phyloP scores from a whole-genome alignment of 2,888 invertebrate genomes.

The Dolichopus griseipennis region DNA sequence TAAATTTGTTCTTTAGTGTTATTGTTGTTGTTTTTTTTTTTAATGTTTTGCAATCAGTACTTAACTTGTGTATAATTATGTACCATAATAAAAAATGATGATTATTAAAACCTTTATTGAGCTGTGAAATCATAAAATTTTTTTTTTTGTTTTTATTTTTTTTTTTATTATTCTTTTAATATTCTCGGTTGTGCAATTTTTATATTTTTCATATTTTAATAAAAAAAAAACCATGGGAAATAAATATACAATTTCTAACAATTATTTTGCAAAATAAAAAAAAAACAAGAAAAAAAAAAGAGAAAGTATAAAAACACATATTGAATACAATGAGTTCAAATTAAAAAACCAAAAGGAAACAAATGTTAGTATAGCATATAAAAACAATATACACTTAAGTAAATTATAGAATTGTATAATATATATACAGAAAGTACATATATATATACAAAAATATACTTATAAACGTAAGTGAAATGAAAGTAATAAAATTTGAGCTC shows the following conservation, averaged over 20 bases:
- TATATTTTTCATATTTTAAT: no score
- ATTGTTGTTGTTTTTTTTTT: neutral
- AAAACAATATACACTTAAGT: neutral
- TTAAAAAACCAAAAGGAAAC: neutral
- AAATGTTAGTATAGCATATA: neutral
- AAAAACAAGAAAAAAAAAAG: no score
- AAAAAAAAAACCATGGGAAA: no score
- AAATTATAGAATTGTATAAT: neutral
- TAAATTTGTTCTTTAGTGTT: neutral
- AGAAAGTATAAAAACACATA: neutral
- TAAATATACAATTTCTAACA: no score
- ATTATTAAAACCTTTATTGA: constrained; percentile 4
- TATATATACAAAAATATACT: no score
- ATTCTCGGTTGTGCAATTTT: no score
- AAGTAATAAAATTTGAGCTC: neutral
- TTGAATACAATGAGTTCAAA: neutral
- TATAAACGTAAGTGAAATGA: neutral
- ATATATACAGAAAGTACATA: no score
- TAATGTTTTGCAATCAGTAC: neutral
- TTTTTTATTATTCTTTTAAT: neutral
- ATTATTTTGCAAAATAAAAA: no score
- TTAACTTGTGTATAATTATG: neutral
- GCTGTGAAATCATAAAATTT: constrained; percentile 3
- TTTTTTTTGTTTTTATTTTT: neutral
- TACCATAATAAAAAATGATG: neutral